A percentile compares a stretch with the other conserved stretches of the same genome.
Evolutionary conservation across 2,888 invertebrate genomes (phyloP).

Genomic region (Epinotia nisella): DNA sequence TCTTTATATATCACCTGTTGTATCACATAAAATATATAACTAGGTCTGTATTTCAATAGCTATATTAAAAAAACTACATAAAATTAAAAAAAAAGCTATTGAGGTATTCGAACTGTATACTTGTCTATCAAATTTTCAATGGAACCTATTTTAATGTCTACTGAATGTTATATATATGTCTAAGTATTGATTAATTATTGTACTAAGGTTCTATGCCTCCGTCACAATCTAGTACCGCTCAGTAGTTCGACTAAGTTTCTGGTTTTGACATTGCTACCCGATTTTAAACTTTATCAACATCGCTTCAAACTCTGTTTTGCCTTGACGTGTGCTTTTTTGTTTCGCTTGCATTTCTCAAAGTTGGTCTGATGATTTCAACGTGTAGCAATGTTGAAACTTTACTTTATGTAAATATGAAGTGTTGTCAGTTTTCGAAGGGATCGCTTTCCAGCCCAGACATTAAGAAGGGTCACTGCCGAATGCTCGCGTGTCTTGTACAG

Average conservation of each 20-base stretch:
- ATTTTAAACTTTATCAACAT: constrained; percentile 50
- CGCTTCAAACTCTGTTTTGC: constrained; percentile 45
- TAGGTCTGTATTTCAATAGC: constrained; percentile 67
- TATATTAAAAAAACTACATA: constrained; percentile 45
- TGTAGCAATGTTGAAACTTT: constrained; percentile 82
- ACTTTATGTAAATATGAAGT: constrained; percentile 64
- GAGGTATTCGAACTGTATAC: constrained; percentile 66
- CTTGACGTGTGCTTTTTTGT: constrained; percentile 57
- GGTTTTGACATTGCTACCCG: constrained; percentile 82
- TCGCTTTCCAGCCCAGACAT: constrained; percentile 20
- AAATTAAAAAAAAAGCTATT: constrained; percentile 55
- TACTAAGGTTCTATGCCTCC: constrained; percentile 68
- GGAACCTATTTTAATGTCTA: constrained; percentile 79
- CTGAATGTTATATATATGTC: constrained; percentile 84
- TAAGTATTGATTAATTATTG: constrained; percentile 67
- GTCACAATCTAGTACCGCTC: constrained; percentile 74
- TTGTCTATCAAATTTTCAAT: constrained; percentile 67
- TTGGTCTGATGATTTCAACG: constrained; percentile 60
- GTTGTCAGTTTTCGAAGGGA: constrained; percentile 66
- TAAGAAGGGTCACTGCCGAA: constrained; percentile 18
- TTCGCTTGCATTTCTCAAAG: constrained; percentile 74
- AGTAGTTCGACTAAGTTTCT: constrained; percentile 66
- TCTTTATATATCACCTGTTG: constrained; percentile 59
- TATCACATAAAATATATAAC: constrained; percentile 57
- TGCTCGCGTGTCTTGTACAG: neutral